These are phyloP conservation scores for Tretioscincus oriximinensis DNA, from an alignment of 2,113 vertebrate genomes.

Conservation along the genomic window DNA sequence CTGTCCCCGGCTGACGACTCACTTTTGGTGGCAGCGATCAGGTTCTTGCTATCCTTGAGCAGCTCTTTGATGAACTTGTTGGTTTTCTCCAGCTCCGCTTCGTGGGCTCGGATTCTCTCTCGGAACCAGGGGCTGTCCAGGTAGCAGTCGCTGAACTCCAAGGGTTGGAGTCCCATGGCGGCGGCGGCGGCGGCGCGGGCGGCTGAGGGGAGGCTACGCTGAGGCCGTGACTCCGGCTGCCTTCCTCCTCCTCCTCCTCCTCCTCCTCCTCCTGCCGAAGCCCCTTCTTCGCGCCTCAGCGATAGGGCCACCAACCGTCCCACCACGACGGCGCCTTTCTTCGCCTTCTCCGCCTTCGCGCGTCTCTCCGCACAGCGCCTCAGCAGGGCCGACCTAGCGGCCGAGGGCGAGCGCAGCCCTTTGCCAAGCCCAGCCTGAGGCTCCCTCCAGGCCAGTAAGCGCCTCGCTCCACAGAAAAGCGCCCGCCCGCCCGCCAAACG, in stretches of 20 bases:
- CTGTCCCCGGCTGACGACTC: constrained; percentile 56
- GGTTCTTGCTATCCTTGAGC: constrained; percentile 95
- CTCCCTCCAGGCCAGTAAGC: background rate
- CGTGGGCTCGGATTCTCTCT: constrained; percentile 89
- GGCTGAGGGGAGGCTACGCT: background rate
- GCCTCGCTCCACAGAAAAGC: background rate
- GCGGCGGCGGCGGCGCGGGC: background rate
- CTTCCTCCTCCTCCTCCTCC: background rate
- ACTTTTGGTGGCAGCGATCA: constrained; percentile 95
- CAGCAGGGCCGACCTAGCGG: background rate
- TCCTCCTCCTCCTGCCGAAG: background rate
- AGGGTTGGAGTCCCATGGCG: constrained; percentile 91
- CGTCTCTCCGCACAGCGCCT: no score
- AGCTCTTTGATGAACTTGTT: constrained; percentile 98
- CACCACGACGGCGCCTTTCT: background rate
- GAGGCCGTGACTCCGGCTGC: no score
- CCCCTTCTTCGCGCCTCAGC: background rate
- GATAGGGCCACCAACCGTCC: background rate
- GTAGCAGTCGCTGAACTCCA: constrained; percentile 98
- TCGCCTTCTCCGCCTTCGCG: background rate
- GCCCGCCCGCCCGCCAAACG: no score
- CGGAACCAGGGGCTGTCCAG: constrained; percentile 92
- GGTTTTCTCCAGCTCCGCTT: constrained; percentile 93
- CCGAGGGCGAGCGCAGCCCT: background rate
- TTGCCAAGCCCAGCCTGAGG: background rate